Evolutionary conservation across 2,797 vertebrate genomes (phyloP).

Genomic region (Clarias laeviceps): DNA sequence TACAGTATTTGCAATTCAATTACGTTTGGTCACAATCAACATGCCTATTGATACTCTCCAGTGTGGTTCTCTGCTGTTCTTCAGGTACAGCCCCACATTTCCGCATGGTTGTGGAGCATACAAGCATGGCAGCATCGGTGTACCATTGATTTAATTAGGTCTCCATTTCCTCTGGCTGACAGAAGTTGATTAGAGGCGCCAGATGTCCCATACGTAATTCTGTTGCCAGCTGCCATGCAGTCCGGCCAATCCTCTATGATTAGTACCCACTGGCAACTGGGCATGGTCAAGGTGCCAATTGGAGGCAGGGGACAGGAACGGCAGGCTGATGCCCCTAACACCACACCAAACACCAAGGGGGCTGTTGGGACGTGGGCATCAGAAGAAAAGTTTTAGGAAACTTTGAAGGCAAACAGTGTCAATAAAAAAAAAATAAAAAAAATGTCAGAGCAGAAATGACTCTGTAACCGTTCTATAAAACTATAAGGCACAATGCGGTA

Average conservation of each 20-base stretch:
- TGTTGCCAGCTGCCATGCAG: constrained; percentile 79
- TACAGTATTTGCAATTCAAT: not conserved
- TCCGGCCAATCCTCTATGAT: constrained; percentile 83
- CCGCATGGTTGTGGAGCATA: constrained; percentile 55
- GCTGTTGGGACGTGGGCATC: constrained; percentile 27
- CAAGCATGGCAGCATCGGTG: constrained; percentile 74
- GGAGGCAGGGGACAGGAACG: constrained; percentile 73
- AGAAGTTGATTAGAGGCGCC: constrained; percentile 84
- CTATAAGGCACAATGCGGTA: not conserved
- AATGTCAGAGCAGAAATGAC: not conserved
- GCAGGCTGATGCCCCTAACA: constrained; percentile 62
- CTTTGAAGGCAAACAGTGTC: constrained; percentile 24
- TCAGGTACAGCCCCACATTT: constrained; percentile 47
- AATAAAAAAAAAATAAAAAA: not conserved
- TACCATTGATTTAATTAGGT: constrained; percentile 84
- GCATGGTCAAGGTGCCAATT: constrained; percentile 79
- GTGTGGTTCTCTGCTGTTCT: constrained; percentile 20
- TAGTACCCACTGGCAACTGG: constrained; percentile 85
- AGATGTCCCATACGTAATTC: constrained; percentile 83
- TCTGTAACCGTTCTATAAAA: not conserved
- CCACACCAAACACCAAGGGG: constrained; percentile 25
- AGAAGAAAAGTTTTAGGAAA: constrained; percentile 27
- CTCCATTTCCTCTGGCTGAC: constrained; percentile 80
- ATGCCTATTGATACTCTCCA: constrained; percentile 3
- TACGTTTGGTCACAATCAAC: not conserved